These are phyloP conservation scores for Hirtodrosophila cameraria DNA, from an alignment of 2,888 invertebrate species.

Conservation along the genomic window DNA sequence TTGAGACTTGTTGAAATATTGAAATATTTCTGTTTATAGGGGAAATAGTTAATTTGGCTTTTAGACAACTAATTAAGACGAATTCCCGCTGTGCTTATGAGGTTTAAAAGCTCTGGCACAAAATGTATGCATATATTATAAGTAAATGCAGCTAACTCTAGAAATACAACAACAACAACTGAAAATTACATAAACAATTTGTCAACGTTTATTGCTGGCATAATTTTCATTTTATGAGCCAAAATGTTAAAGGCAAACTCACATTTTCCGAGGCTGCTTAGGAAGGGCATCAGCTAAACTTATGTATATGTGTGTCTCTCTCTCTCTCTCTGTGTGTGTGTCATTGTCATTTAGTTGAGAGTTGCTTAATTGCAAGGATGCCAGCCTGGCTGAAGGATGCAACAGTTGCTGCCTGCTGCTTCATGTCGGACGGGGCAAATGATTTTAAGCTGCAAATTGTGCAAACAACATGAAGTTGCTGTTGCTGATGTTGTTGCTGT, in stretches of 20 bases:
- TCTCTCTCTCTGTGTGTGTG: slow-evolving; percentile 38
- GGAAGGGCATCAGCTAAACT: slow-evolving; percentile 10
- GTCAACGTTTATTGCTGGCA: slow-evolving; percentile 67
- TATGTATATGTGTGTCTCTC: slow-evolving; percentile 23
- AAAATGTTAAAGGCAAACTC: slow-evolving; percentile 30
- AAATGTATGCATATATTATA: slow-evolving; percentile 5
- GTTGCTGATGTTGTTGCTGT: too few relatives aligned
- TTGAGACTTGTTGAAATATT: background rate
- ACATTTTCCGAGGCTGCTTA: slow-evolving; percentile 11
- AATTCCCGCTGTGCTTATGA: background rate
- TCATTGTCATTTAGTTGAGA: slow-evolving; percentile 73
- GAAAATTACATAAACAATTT: slow-evolving; percentile 61
- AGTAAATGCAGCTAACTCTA: slow-evolving; percentile 6
- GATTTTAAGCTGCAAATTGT: slow-evolving; percentile 69
- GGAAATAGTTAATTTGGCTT: background rate
- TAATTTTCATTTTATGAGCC: slow-evolving; percentile 66
- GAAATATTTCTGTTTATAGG: background rate
- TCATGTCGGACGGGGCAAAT: slow-evolving; percentile 16
- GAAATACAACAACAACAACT: slow-evolving; percentile 2
- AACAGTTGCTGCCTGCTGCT: slow-evolving; percentile 39
- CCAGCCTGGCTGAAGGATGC: slow-evolving; percentile 37
- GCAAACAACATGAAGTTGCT: slow-evolving; percentile 49
- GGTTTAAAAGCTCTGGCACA: background rate
- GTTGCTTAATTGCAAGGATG: slow-evolving; percentile 78
- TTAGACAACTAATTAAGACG: slow-evolving; percentile 5